Percentiles rank a stretch among this genome's conserved stretches.
These are phyloP conservation scores for Bradypus variegatus DNA, from an alignment of 2,797 vertebrate species.

Conservation along the genomic window DNA sequence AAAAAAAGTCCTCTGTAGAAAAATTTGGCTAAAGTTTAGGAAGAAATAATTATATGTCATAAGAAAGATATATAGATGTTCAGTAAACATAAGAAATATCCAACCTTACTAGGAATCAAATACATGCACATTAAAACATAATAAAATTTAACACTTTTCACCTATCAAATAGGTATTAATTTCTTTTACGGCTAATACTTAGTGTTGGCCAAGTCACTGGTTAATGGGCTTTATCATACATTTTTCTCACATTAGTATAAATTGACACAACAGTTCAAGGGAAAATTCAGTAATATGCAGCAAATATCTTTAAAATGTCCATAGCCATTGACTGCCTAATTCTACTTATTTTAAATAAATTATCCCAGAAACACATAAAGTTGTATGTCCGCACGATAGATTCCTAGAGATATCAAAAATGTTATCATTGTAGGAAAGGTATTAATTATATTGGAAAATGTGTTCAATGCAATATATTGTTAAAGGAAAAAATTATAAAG, in stretches of 20 bases:
- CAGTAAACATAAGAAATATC: not conserved
- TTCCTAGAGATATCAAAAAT: not conserved
- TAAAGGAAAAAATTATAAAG: not conserved
- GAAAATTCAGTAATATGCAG: not conserved
- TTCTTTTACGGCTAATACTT: not conserved
- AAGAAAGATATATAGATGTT: not conserved
- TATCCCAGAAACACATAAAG: not conserved
- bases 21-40: not conserved
- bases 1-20: not conserved
- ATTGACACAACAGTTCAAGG: not conserved
- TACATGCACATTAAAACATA: not conserved
- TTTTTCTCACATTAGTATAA: not conserved
- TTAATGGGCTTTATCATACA: not conserved
- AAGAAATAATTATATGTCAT: not conserved
- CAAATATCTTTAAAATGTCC: not conserved
- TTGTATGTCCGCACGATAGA: not conserved
- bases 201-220: not conserved
- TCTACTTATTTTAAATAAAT: not conserved
- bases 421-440: not conserved
- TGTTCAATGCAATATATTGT: not conserved
- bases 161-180: not conserved
- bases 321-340: not conserved
- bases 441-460: not conserved
- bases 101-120: not conserved
- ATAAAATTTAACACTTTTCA: not conserved